Base-by-base conservation (phyloP, 2,113 vertebrate genomes). In the Lepus americanus region DNA sequence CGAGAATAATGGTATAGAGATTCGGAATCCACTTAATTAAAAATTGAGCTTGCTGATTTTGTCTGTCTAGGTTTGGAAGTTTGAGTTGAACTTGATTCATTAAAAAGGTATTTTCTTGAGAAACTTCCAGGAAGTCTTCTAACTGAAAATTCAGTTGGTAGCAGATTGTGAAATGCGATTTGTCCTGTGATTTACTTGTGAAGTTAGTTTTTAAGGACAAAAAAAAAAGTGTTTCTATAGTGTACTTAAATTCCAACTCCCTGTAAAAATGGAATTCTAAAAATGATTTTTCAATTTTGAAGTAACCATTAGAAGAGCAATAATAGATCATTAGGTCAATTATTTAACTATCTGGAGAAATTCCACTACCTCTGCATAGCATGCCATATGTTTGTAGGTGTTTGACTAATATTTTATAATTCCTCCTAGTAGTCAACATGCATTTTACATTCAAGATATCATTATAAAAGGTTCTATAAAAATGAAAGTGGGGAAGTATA, bases 61-160 rank as follows among this genome's bases (percentile, higher is more conserved):
- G 11, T 87, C 59, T 86, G 31, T 86, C 29, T 81, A 64, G 78
- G 63, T 95, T 36, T 94, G 72, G 94, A 97, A 97, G 63, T 96
- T n/a, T 95, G 96, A 97, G 84, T 93, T 96, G 96, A 98, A 96
- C 95, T 97, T 94, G 94, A 96, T 98, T 98, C 96, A 98, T 98
- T 98, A 98, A 98, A 98, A 98, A 96, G 95, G 96, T 95, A 96
- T 98, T 98, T 98, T 97, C 95, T 94, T 97, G 39, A 97, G 88
- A 98, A 97, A 97, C 70, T 70, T 98, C 94, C 95, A 91, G 94
- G 97, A 98, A 97, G 81, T 97, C 83, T 98, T 98, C 98, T 97
- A 97, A 97, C 97, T 96, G 82, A 92, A 97, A 98, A 92, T 87
- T 98, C 91, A 89, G 95, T 92, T 96, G 89, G 96, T 93, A 94